Conservation (phyloP, 2,113 vertebrate genomes). For the Rattus rattus region DNA sequence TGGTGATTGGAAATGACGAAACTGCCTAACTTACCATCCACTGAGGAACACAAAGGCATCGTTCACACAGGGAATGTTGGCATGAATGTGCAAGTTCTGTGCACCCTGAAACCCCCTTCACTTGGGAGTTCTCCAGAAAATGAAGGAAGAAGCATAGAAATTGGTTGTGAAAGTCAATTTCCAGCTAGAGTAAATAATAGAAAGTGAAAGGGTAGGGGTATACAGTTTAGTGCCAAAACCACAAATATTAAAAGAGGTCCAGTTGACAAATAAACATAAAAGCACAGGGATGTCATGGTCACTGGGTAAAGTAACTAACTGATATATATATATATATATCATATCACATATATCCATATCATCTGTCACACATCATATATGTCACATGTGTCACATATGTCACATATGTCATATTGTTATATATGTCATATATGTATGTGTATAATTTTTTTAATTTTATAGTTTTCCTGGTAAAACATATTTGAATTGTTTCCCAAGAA, state of each 20-base stretch:
- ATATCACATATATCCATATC: too few species aligned
- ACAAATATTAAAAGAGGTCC: not conserved
- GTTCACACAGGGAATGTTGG: not conserved
- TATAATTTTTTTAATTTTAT: not conserved
- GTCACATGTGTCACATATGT: too few species aligned
- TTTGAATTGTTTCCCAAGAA: conserved; percentile 19
- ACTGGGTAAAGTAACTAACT: conserved; percentile 31
- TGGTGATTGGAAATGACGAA: not conserved
- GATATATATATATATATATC: not conserved
- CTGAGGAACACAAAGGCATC: not conserved
- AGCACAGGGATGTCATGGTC: not conserved
- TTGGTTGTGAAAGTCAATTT: not conserved
- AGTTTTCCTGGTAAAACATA: conserved; percentile 7
- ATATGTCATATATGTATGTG: not conserved
- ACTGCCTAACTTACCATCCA: not conserved
- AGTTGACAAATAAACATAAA: not conserved
- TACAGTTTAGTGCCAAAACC: not conserved
- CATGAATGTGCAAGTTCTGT: not conserved
- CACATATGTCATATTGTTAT: not conserved
- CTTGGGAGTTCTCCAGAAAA: not conserved
- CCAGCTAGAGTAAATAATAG: conserved; percentile 37
- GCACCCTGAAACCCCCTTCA: not conserved
- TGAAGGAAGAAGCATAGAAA: not conserved
- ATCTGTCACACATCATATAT: too few species aligned
- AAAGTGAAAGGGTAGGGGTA: not conserved